Evolutionary conservation across 2,888 invertebrate species (phyloP).

Genomic region (Operophtera brumata): DNA sequence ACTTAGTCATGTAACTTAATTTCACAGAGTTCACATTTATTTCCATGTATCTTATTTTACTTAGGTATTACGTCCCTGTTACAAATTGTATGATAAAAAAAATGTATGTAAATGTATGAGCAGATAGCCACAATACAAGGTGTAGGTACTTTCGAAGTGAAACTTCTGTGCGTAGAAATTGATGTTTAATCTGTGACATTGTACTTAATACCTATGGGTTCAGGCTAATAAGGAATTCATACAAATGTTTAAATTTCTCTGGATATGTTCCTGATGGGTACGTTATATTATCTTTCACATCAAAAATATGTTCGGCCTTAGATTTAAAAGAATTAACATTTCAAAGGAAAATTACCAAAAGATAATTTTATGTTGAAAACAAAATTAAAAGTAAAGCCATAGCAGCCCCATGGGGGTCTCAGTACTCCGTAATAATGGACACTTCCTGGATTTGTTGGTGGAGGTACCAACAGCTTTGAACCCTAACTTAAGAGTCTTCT

Average conservation of each 20-base stretch:
- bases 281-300: not conserved
- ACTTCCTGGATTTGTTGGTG: too few species aligned
- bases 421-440: too few species aligned
- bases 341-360: not conserved
- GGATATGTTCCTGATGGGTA: not conserved
- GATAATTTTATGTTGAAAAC: not conserved
- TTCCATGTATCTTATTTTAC: too few species aligned
- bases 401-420: not conserved
- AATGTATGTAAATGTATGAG: too few species aligned
- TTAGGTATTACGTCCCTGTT: too few species aligned
- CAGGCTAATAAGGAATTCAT: conserved; percentile 3
- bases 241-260: conserved; percentile 3
- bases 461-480: too few species aligned
- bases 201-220: not conserved
- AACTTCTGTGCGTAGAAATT: not conserved
- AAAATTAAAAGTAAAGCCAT: too few species aligned
- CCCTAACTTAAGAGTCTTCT: too few species aligned
- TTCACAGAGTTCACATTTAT: too few species aligned
- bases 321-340: not conserved
- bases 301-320: not conserved
- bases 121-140: too few species aligned
- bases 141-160: not conserved
- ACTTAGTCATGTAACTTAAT: too few species aligned
- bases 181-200: not conserved
- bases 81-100: too few species aligned